These are phyloP conservation scores for Melanotaenia nigrans DNA, from an alignment of 2,797 vertebrate genomes.

Conservation along the genomic window DNA sequence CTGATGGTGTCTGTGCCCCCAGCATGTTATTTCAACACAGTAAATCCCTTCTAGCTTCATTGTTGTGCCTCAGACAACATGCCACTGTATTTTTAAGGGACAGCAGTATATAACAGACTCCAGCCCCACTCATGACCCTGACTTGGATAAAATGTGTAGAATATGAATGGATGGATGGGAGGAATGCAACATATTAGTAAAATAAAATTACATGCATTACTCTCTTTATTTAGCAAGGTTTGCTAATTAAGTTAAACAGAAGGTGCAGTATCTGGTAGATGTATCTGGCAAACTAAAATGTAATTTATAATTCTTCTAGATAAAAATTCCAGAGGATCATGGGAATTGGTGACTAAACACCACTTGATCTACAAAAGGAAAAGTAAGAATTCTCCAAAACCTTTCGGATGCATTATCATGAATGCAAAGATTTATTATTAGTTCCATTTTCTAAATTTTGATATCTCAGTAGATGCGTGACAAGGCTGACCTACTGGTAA, in stretches of 20 bases:
- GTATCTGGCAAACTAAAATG: not conserved
- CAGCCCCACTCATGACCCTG: too few species aligned
- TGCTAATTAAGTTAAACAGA: not conserved
- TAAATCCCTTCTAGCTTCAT: too few species aligned
- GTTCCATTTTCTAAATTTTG: not conserved
- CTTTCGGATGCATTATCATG: not conserved
- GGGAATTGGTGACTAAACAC: not conserved
- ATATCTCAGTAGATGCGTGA: not conserved
- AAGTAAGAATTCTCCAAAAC: not conserved
- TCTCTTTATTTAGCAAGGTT: not conserved
- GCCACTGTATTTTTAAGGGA: too few species aligned
- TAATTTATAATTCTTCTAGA: not conserved
- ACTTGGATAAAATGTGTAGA: too few species aligned
- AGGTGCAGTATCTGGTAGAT: not conserved
- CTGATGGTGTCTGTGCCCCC: too few species aligned
- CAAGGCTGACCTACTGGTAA: not conserved
- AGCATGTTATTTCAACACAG: too few species aligned
- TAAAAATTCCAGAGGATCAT: not conserved
- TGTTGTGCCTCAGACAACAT: too few species aligned
- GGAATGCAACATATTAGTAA: too few species aligned
- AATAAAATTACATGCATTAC: not conserved
- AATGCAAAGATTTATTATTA: not conserved
- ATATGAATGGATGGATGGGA: too few species aligned
- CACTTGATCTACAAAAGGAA: not conserved
- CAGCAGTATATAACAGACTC: too few species aligned